Percentiles rank a stretch among this genome's conserved stretches.
Conservation (phyloP, 2,797 vertebrate species). For the Helicolenus hilgendorfi region DNA sequence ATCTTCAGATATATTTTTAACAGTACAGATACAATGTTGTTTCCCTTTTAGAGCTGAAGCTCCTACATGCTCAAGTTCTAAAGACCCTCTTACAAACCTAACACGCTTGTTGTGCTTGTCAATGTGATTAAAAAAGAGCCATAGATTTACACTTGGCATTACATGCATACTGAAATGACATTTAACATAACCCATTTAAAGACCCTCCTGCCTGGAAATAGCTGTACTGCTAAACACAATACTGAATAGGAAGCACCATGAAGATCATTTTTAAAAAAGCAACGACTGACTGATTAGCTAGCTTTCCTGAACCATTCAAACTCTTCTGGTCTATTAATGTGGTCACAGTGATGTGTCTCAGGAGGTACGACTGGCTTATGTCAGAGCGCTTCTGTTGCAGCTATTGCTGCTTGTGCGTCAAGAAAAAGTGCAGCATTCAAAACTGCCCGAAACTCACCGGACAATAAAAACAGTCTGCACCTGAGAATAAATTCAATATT, state of each 20-base stretch:
- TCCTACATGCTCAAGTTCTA: background rate
- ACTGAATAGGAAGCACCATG: background rate
- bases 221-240: background rate
- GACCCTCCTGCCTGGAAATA: background rate
- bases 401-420: background rate
- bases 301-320: background rate
- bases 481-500: background rate
- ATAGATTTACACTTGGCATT: constrained; percentile 7
- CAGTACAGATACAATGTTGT: background rate
- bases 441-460: rapidly evolving
- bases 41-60: background rate
- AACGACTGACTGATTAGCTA: background rate
- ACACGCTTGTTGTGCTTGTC: background rate
- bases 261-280: background rate
- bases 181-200: background rate
- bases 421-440: background rate
- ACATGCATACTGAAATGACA: background rate
- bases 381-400: background rate
- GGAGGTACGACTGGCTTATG: background rate
- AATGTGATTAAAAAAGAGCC: background rate
- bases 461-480: background rate
- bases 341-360: background rate
- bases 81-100: background rate
- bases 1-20: background rate
- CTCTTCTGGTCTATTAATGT: background rate